Evolutionary conservation across 2,113 vertebrate species (phyloP).

Genomic region (Chaetodon auriga): DNA sequence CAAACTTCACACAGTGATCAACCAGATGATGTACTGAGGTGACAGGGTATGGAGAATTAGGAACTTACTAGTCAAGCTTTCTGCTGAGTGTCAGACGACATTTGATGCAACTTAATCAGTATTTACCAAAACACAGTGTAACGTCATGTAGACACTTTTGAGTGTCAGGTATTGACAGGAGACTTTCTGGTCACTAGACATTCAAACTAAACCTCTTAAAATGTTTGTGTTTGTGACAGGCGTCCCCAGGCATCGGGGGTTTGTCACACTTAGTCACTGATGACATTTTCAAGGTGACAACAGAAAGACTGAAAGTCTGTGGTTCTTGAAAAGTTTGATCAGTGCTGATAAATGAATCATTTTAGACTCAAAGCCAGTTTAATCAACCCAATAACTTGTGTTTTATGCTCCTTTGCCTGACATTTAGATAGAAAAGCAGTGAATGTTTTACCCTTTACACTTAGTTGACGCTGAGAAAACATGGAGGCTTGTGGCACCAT

Average conservation of each 20-base stretch:
- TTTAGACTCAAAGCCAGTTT: conserved; percentile 5
- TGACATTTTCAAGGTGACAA: conserved; percentile 15
- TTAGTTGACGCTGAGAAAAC: not conserved
- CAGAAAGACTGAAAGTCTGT: not conserved
- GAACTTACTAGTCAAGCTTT: too few relatives aligned
- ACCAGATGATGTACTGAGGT: too few relatives aligned
- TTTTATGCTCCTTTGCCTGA: conserved; percentile 7
- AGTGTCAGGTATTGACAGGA: too few relatives aligned
- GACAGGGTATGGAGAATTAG: too few relatives aligned
- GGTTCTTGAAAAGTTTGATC: conserved; percentile 18
- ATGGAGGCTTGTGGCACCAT: not conserved
- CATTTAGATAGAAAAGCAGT: conserved; percentile 11
- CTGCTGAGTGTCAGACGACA: too few relatives aligned
- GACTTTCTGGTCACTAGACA: too few relatives aligned
- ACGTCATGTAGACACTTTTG: too few relatives aligned
- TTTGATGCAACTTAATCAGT: too few relatives aligned
- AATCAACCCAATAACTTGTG: not conserved
- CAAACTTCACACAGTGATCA: too few relatives aligned
- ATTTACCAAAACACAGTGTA: too few relatives aligned
- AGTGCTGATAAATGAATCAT: conserved; percentile 14
- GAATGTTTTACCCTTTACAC: not conserved
- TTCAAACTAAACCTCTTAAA: conserved; percentile 19
- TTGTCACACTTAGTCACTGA: not conserved
- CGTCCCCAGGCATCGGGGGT: not conserved
- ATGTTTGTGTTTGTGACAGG: too few relatives aligned